These are phyloP conservation scores for Octopus sinensis DNA, from an alignment of 1,140 invertebrate genomes.

Conservation along the genomic window DNA sequence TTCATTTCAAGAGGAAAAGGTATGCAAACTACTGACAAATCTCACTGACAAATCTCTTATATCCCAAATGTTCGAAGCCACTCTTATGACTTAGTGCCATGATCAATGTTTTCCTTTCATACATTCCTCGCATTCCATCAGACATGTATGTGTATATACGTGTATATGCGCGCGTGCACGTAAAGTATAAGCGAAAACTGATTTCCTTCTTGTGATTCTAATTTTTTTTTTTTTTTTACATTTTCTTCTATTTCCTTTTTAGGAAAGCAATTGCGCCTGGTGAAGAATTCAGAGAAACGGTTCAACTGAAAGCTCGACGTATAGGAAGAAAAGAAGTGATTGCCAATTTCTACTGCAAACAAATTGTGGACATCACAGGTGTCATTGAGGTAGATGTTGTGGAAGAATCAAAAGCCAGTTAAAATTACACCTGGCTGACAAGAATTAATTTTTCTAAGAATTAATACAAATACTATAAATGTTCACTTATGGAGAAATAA, in stretches of 20 bases:
- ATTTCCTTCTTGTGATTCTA: too few species aligned
- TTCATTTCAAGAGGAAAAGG: too few species aligned
- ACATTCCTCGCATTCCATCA: too few species aligned
- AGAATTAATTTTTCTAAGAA: background rate
- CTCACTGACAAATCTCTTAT: too few species aligned
- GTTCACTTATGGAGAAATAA: background rate
- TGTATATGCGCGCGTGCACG: too few species aligned
- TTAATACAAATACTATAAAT: background rate
- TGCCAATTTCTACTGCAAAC: constrained; percentile 45
- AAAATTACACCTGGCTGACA: background rate
- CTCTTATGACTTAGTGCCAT: too few species aligned
- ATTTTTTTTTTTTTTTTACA: too few species aligned
- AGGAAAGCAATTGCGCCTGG: constrained; percentile 46
- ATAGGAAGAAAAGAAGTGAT: constrained; percentile 46
- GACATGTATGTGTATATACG: too few species aligned
- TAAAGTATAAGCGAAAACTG: too few species aligned
- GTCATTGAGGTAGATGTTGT: constrained; percentile 43
- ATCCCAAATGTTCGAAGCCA: too few species aligned
- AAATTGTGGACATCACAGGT: constrained; percentile 48
- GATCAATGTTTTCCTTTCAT: too few species aligned
- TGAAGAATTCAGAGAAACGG: constrained; percentile 45
- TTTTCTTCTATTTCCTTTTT: constrained; percentile 14
- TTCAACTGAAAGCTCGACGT: constrained; percentile 42
- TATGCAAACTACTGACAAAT: too few species aligned
- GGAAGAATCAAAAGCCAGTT: constrained; percentile 23